A percentile compares a stretch with the other conserved stretches of the same genome.
Evolutionary conservation across 2,888 invertebrate species (phyloP).

Genomic region (Allygus modestus): DNA sequence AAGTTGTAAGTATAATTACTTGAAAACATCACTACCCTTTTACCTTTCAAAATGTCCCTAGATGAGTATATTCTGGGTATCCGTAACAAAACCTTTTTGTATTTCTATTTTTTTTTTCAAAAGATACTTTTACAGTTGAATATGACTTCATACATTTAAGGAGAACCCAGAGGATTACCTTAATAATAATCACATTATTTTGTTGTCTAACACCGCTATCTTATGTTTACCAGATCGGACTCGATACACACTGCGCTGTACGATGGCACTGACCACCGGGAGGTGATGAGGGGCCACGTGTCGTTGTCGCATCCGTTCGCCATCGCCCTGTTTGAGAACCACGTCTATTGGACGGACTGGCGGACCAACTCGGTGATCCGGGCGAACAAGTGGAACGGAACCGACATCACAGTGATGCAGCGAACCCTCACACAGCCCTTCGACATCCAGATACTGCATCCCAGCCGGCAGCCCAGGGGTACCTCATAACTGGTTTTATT

Average conservation of each 20-base stretch:
- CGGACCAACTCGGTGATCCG: constrained; percentile 89
- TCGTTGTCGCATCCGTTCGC: constrained; percentile 93
- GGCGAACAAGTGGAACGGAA: constrained; percentile 93
- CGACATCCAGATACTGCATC: constrained; percentile 91
- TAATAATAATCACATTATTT: too few species aligned
- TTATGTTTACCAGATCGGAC: constrained; percentile 81
- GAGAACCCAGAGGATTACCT: too few species aligned
- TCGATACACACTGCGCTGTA: constrained; percentile 91
- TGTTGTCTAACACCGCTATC: too few species aligned
- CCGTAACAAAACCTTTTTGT: too few species aligned
- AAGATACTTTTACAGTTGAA: too few species aligned
- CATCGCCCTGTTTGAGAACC: constrained; percentile 89
- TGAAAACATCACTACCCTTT: too few species aligned
- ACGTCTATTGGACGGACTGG: constrained; percentile 98
- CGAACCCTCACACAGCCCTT: constrained; percentile 92
- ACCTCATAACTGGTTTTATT: constrained; percentile 57
- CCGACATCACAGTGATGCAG: constrained; percentile 87
- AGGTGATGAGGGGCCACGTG: constrained; percentile 85
- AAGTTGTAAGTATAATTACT: too few species aligned
- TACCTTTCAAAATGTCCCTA: too few species aligned
- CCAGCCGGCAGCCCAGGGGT: constrained; percentile 84
- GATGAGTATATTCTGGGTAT: too few species aligned
- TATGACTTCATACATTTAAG: too few species aligned
- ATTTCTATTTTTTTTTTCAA: too few species aligned
- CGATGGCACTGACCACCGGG: constrained; percentile 84